phyloP scores from a whole-genome alignment of 1,140 invertebrate genomes.

The Paraescarpia echinospica region DNA sequence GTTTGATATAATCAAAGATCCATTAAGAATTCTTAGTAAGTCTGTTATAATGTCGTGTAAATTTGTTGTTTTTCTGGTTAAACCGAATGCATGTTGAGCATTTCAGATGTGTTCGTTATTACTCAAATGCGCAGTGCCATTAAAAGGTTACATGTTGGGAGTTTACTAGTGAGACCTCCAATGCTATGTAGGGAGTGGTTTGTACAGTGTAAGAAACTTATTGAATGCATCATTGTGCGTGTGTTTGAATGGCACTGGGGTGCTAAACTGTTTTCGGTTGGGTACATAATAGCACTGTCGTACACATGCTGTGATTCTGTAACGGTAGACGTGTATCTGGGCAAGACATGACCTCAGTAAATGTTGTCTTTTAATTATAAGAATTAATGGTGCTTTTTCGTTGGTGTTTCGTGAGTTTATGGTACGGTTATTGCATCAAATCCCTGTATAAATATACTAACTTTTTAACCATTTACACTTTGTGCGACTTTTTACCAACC shows the following conservation, averaged over 20 bases:
- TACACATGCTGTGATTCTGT: background rate
- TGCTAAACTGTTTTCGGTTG: background rate
- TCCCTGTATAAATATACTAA: background rate
- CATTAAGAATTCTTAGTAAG: no score
- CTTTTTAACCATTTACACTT: background rate
- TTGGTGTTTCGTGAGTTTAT: background rate
- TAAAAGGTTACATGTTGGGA: background rate
- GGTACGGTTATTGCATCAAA: background rate
- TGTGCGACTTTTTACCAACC: background rate
- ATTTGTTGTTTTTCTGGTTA: background rate
- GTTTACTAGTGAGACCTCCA: background rate
- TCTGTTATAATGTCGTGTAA: no score
- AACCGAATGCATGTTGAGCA: background rate
- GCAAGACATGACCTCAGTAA: background rate
- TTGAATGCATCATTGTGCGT: background rate
- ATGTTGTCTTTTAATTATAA: background rate
- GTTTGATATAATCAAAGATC: background rate
- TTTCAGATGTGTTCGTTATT: background rate
- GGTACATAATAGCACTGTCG: background rate
- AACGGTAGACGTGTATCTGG: background rate
- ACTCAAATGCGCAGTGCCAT: background rate
- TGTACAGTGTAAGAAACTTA: background rate
- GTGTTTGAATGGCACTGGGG: background rate
- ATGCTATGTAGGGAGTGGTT: background rate
- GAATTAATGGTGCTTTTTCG: slow-evolving; percentile 10